These are phyloP conservation scores for Mythimna pallens DNA, from an alignment of 2,888 invertebrate genomes.

Conservation along the genomic window DNA sequence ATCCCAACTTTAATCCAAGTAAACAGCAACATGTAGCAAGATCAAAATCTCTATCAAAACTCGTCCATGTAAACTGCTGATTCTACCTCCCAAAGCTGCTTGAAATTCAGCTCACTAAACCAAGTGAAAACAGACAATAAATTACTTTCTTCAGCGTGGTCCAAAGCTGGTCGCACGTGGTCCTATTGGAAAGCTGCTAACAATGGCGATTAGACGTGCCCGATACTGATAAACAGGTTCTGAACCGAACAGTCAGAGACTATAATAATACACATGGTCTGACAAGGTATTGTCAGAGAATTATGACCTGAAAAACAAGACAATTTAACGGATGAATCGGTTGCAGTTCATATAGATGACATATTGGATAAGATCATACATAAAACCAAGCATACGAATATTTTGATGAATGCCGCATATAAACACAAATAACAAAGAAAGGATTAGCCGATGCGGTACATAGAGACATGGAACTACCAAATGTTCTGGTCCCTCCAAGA, in stretches of 20 bases:
- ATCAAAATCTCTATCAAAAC: not conserved
- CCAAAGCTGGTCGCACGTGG: slow-evolving; percentile 40
- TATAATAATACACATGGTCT: not conserved
- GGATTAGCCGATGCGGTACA: no score
- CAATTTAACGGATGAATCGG: not conserved
- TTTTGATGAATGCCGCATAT: no score
- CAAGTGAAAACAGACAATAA: slow-evolving; percentile 30
- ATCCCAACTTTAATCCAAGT: not conserved
- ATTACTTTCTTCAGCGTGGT: slow-evolving; percentile 53
- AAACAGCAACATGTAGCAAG: not conserved
- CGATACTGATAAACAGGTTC: slow-evolving; percentile 53
- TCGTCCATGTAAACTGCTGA: not conserved
- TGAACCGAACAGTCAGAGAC: slow-evolving; percentile 1
- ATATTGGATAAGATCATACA: not conserved
- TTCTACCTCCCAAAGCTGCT: slow-evolving; percentile 14
- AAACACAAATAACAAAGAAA: no score
- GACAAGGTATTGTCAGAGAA: slow-evolving; percentile 19
- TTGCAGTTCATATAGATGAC: not conserved
- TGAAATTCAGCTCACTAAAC: slow-evolving; percentile 41
- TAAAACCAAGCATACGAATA: not conserved
- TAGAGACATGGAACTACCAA: no score
- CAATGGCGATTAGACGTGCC: slow-evolving; percentile 56
- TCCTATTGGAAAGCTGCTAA: slow-evolving; percentile 51
- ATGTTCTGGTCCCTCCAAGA: no score
- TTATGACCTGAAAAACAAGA: slow-evolving; percentile 14